Base-by-base conservation (phyloP, 2,888 invertebrate genomes). In the Cancer borealis region DNA sequence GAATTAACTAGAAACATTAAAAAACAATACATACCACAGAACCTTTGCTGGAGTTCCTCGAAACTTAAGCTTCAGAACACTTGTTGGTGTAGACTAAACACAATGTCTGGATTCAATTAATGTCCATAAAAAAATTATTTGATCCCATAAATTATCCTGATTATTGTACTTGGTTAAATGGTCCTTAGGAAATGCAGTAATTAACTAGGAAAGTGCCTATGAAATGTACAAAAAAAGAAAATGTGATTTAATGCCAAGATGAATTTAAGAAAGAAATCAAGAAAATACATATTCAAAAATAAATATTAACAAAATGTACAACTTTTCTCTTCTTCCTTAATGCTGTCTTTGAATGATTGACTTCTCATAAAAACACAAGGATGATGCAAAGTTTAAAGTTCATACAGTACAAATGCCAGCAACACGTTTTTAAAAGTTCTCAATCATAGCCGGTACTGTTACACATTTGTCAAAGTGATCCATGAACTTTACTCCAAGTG, bases 61-160 rank as follows among this genome's bases (percentile, higher is more conserved):
- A 84, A 79, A 39, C 84, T 39, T 84, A 84, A 84, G 39, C 84
- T 84, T 84, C 12, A 39, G 84, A 84, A 84, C 84, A 84, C 84
- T 66, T 66, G 66, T 21, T 66, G 17, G 66, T 66, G 21, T 66
- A 21, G 66, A 66, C 66, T 84, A 10, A 84, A 84, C 84, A 84
- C 84, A 39, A 1, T 30, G 84, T 17, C 30, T 10, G 39, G 17
- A 84, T 84, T 39, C 30, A 84, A 84, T 84, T 84, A 79, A 30
- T 12, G 39, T 84, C 30, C 30, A 84, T 17, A 84, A 39, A 39
- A 54, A 66, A 26, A 84, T 84, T 14, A 39, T 12, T 30, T 84
- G 84, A 84, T 39, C n/a, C 12, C 30, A 12, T n/a, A 84, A 26
- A 84, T 39, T 84, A 30, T 84, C 4, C 84, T 30, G 84, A 84